Base-by-base conservation (phyloP, 2,797 vertebrate genomes). In the Hemitrygon akajei region DNA sequence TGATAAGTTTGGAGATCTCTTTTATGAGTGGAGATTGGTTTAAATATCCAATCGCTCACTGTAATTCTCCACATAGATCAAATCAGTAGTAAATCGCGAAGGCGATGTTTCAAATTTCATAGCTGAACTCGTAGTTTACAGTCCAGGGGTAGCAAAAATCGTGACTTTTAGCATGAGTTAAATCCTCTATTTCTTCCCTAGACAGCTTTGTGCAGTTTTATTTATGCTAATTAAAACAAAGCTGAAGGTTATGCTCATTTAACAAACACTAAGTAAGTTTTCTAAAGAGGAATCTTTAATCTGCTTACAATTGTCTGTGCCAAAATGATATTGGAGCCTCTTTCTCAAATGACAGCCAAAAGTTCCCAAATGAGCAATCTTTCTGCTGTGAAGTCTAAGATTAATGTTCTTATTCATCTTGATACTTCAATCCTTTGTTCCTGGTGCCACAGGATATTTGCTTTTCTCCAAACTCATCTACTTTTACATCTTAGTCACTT, bases 301-400 rank as follows among this genome's bases (percentile, higher is more conserved):
- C 86, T 66, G 86, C 86, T 89, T 37, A 89, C n/a, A 89, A 89
- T 63, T 69, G 86, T 63, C 63, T 10, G 60, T 89, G 86, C 86
- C 86, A 89, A 89, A 69, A 89, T 37, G 86, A 89, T 69, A 89
- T 89, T 63, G 34, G 63, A 89, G n/a, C 63, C 60, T 69, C 63
- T 89, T 89, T 89, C 86, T 89, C 86, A 69, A 66, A 89, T 89
- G 82, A 63, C 82, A 89, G n/a, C 63, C n/a, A 66, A 69, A 37
- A 2, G n/a, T 89, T 89, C n/a, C 60, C 60, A 89, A 69, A 89
- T 89, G 86, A 89, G 86, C 86, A 66, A 37, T 89, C 86, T 37
- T 69, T 89, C 86, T 89, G n/a, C 60, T 16, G 14, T 87, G 84
- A 66, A 87, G 58, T 69, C 63, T 34, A 69, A 69, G 86, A 89